phyloP scores from a whole-genome alignment of 2,888 invertebrate species.

The Sinelater perroti region DNA sequence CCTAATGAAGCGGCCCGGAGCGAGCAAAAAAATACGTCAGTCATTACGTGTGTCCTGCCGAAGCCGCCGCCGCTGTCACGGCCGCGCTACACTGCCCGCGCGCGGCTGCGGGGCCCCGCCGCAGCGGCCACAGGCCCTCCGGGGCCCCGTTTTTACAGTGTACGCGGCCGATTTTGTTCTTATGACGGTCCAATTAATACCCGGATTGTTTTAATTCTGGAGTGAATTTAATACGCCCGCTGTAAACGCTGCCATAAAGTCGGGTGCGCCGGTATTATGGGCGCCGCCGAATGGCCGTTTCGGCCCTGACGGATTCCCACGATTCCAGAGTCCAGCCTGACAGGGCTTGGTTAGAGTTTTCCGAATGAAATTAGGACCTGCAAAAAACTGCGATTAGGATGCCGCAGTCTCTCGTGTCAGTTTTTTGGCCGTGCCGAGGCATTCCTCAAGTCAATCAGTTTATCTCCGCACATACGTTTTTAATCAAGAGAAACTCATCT shows the following conservation, averaged over 20 bases:
- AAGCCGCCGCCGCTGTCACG: slow-evolving; percentile 36
- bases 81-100: slow-evolving; percentile 28
- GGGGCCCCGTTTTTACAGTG: slow-evolving; percentile 8
- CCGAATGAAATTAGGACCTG: no score
- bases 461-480: no score
- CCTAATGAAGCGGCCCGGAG: slow-evolving; percentile 55
- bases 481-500: no score
- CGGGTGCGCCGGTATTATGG: slow-evolving; percentile 7
- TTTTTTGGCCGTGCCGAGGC: no score
- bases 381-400: no score
- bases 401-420: no score
- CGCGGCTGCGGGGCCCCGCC: no score
- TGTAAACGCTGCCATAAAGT: slow-evolving; percentile 31
- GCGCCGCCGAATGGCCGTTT: not conserved
- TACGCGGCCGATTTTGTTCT: slow-evolving; percentile 37
- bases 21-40: slow-evolving; percentile 48
- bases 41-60: slow-evolving; percentile 37
- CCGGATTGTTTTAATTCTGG: slow-evolving; percentile 37
- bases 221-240: slow-evolving; percentile 32
- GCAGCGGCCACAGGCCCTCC: not conserved
- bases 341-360: no score
- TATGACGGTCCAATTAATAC: slow-evolving; percentile 44
- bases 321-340: no score
- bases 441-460: no score
- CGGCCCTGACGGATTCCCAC: slow-evolving; percentile 3